Base-by-base conservation (phyloP, 2,113 vertebrate species). In the Tricholaema leucomelas region DNA sequence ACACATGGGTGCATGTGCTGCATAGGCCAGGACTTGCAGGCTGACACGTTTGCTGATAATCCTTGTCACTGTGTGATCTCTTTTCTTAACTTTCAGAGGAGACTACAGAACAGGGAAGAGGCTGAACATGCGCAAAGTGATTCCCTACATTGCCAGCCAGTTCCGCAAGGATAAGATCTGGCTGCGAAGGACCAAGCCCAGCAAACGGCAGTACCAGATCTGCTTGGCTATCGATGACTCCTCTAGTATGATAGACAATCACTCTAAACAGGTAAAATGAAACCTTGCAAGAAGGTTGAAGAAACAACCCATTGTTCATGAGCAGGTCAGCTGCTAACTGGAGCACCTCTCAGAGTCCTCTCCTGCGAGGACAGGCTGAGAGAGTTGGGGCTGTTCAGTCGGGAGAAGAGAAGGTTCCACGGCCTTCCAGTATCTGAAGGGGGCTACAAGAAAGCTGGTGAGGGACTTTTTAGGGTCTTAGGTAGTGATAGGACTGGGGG, bases 91-190 rank as follows among this genome's bases (percentile, higher is more conserved):
- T 94, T 60, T 54, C 95, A 99, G 99, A 94, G 99, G 99, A 10
- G 99, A 99, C 86, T 99, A 98, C 95, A 98, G 99, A 85, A 99
- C 99, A 0, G 99, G 99, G 76, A 99, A 99, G 91, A 98, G 99
- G 16, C 94, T 99, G 73, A 99, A 99, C 97, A 99, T 99, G 98
- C 98, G 99, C 40, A 99, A 99, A 96, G 99, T 99, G 80, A 99
- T 99, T 81, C 99, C 99, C 0, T 99, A 99, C 92, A 98, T 99
- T 35, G 99, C 99, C 88, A 99, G 99, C 85, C 99, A 99, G 91
- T 99, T 99, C 96, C 98, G 99, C 11, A 99, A 99, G 85, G 99
- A 99, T 76, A 99, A 99, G 96, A 99, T 99, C 96, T 99, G 99
- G 99, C 95, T 99, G 97, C 97, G 99, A 91, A 98, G 99, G 92